Conservation (phyloP, 2,113 vertebrate genomes). For the Nothoprocta perdicaria region DNA sequence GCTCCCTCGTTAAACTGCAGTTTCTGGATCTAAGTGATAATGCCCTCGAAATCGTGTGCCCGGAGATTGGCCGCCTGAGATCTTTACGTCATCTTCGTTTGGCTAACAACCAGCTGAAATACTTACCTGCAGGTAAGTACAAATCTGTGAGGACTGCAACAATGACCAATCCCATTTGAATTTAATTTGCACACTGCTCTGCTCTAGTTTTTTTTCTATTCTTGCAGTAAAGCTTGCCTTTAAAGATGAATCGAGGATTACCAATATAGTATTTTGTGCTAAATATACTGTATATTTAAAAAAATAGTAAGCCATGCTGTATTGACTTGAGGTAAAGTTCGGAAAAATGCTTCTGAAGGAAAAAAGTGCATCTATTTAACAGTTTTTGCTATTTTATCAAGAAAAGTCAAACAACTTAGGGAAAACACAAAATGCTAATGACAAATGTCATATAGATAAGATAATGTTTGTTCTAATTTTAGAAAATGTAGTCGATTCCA, state of each 20-base stretch:
- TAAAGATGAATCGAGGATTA: not conserved
- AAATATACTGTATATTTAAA: not conserved
- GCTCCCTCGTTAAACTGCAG: conserved; percentile 90
- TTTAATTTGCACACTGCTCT: not conserved
- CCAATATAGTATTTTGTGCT: not conserved
- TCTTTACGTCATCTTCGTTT: conserved; percentile 91
- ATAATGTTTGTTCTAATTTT: not conserved
- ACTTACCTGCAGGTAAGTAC: conserved; percentile 86
- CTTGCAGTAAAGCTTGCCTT: not conserved
- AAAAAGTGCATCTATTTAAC: not conserved
- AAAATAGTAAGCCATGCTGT: not conserved
- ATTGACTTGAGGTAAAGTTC: not conserved
- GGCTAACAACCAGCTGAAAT: conserved; percentile 92
- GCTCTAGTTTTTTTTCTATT: not conserved
- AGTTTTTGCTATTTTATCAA: not conserved
- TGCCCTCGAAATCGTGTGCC: conserved; percentile 91
- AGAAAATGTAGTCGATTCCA: not conserved
- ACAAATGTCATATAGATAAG: conserved; percentile 23
- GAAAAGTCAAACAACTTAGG: not conserved
- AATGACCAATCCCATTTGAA: not conserved
- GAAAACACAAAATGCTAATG: not conserved
- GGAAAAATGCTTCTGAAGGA: not conserved
- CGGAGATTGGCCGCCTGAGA: conserved; percentile 91
- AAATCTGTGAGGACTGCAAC: not conserved
- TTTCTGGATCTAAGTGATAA: conserved; percentile 95